Evolutionary conservation across 2,797 vertebrate genomes (phyloP).

Genomic region (Gambusia yucatana): DNA sequence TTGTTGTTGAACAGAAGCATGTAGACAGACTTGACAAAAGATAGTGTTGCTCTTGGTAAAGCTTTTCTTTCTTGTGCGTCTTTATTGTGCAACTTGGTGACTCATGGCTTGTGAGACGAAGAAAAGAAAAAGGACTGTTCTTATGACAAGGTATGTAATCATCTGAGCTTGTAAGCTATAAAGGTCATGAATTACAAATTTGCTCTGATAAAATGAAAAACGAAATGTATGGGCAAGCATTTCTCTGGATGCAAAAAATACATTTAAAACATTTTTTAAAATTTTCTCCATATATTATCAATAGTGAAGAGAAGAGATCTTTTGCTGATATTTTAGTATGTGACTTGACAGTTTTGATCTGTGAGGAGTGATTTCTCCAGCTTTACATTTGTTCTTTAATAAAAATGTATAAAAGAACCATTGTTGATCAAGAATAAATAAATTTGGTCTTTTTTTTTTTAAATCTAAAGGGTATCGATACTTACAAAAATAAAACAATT

Average conservation of each 20-base stretch:
- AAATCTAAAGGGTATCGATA: background rate
- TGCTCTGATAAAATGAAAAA: background rate
- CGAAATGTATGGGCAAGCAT: background rate
- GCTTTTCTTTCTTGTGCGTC: slow-evolving; percentile 16
- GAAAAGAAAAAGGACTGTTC: slow-evolving; percentile 11
- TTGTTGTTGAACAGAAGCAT: slow-evolving; percentile 33
- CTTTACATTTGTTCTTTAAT: no score
- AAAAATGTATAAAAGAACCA: no score
- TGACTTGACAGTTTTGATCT: background rate
- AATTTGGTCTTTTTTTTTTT: background rate
- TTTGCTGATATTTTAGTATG: background rate
- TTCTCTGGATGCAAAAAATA: background rate
- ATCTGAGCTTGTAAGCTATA: background rate
- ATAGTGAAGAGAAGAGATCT: background rate
- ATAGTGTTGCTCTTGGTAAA: slow-evolving; percentile 23
- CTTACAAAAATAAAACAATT: background rate
- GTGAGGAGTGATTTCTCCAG: background rate
- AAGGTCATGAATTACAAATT: background rate
- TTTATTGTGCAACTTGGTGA: slow-evolving; percentile 26
- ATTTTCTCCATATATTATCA: background rate
- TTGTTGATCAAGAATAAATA: background rate
- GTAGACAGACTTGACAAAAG: slow-evolving; percentile 29
- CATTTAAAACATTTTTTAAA: background rate
- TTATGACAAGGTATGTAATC: slow-evolving; percentile 14
- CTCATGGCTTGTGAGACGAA: slow-evolving; percentile 23